Evolutionary conservation across 2,113 vertebrate species (phyloP).

Genomic region (Etia nguti): DNA sequence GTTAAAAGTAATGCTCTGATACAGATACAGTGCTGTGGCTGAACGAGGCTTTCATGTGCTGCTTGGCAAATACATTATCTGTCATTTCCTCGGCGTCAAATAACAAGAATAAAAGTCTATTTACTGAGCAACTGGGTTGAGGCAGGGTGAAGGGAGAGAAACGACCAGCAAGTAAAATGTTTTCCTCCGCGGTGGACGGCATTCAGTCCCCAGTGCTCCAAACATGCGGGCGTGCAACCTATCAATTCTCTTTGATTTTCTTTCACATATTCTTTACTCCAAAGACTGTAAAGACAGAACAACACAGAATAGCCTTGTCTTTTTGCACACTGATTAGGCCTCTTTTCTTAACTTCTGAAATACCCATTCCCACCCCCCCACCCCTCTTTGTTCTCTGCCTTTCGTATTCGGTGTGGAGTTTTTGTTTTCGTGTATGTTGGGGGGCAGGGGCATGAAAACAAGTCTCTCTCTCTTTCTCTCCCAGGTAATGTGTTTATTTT

Average conservation of each 20-base stretch:
- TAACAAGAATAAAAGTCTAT: conserved; percentile 56
- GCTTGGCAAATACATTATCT: conserved; percentile 51
- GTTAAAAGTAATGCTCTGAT: conserved; percentile 12
- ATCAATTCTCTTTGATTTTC: conserved; percentile 57
- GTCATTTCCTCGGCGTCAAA: conserved; percentile 53
- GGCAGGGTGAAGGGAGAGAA: conserved; percentile 23
- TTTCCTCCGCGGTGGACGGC: conserved; percentile 33
- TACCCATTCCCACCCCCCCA: background rate
- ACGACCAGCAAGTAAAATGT: conserved; percentile 42
- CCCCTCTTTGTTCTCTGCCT: background rate
- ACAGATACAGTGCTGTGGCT: conserved; percentile 22
- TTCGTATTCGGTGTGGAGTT: conserved; percentile 13
- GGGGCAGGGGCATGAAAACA: conserved; percentile 64
- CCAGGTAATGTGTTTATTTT: conserved; percentile 79
- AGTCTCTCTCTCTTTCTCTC: conserved; percentile 45
- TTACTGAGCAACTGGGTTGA: conserved; percentile 36
- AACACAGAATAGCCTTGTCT: conserved; percentile 43
- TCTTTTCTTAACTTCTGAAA: conserved; percentile 34
- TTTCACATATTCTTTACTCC: conserved; percentile 33
- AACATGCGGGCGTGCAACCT: conserved; percentile 36
- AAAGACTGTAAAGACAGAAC: conserved; percentile 38
- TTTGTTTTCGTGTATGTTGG: conserved; percentile 31
- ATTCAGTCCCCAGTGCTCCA: conserved; percentile 42
- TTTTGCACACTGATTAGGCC: conserved; percentile 39
- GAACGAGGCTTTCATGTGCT: conserved; percentile 40